Conservation (phyloP, 2,888 invertebrate genomes). For the Drosophila rubida region DNA sequence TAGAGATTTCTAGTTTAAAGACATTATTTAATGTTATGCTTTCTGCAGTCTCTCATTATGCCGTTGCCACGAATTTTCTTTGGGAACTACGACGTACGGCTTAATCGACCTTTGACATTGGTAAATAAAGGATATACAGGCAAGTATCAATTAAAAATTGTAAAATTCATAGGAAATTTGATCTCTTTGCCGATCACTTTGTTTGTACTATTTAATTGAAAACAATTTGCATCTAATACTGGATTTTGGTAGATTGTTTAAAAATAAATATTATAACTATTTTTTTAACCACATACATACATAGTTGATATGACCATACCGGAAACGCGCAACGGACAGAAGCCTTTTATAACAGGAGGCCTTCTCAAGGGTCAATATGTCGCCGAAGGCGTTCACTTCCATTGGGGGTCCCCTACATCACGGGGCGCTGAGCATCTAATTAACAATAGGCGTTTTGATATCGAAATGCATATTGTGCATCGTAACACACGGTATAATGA, state of each 20-base stretch:
- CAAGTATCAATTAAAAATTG: conserved; percentile 32
- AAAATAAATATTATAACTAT: background rate
- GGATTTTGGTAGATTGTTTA: background rate
- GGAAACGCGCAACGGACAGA: conserved; percentile 55
- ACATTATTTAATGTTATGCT: conserved; percentile 8
- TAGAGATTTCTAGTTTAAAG: background rate
- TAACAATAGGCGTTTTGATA: conserved; percentile 85
- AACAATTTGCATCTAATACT: too few relatives aligned
- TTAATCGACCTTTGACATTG: conserved; percentile 87
- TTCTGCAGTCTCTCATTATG: conserved; percentile 55
- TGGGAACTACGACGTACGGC: conserved; percentile 87
- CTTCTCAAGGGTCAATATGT: conserved; percentile 59
- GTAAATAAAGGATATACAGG: conserved; percentile 89
- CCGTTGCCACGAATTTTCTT: conserved; percentile 66
- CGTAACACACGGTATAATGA: conserved; percentile 87
- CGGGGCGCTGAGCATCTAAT: conserved; percentile 86
- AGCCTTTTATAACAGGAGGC: conserved; percentile 72
- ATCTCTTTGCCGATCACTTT: too few relatives aligned
- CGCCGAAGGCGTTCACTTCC: conserved; percentile 86
- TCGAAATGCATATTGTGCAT: conserved; percentile 89
- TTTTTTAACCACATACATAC: too few relatives aligned
- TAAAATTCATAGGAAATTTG: background rate
- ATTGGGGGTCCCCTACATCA: conserved; percentile 89
- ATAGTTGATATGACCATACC: conserved; percentile 71
- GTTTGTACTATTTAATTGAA: too few relatives aligned